Evolutionary conservation across 2,888 invertebrate species (phyloP), one percentile per base, ranked within the genome.

Genomic region (Tigriopus californicus): DNA sequence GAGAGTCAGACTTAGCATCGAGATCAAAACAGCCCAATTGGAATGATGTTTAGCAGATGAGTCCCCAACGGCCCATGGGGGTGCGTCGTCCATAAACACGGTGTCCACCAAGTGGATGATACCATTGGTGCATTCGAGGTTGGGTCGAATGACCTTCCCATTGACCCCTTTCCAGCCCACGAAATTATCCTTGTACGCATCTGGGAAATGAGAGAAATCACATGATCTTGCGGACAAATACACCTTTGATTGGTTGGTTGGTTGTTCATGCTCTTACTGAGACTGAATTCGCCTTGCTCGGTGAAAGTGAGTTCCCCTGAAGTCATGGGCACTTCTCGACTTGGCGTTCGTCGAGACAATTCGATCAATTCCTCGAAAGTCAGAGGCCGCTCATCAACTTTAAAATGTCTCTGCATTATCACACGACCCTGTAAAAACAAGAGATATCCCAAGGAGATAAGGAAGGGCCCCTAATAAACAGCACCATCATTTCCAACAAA

Each of bases 81-180:
- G 41, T 53, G 53, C 41, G 51, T 48, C 49, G 44, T 42, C 42
- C 41, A 56, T 44, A 10, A 56, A 18, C 5, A 91, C 90, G 65
- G 78, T 79, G 69, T 91, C 90, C 68, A 94, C 89, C 63, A 91
- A 87, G 72, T 94, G 92, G 66, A 94, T 91, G 66, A 90, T 84
- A 57, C 94, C 94, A 70, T 94, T 94, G 71, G 88, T 91, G 72
- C 92, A 92, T 68, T 88, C 86, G 4, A 95, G 87, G 71, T 95
- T 90, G 24, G 92, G 86, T 64, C 91, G 80, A 71, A 83, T 82
- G 54, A 91, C 85, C 66, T 81, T 81, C 66, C 89, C 84, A 77
- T 46, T 58, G 47, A 62, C 80, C 62, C 83, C 83, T 67, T 84
- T 82, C 90, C 89, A 90, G 69, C 82, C 80, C 62, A 90, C 80